Conservation (phyloP, 2,113 vertebrate species). For the Butastur rufipennis region DNA sequence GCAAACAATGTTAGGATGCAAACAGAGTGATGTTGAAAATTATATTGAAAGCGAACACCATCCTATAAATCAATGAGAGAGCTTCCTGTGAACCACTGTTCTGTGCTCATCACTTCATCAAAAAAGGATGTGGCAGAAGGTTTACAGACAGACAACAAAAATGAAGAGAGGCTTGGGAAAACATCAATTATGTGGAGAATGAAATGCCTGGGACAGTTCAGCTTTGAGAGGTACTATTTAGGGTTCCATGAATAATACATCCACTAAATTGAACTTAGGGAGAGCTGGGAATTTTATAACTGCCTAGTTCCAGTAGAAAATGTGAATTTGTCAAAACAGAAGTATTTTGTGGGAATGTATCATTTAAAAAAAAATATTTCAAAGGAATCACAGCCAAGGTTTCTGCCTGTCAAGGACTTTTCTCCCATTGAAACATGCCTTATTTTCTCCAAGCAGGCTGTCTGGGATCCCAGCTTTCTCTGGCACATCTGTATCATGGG, state of each 20-base stretch:
- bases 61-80: conserved; percentile 4
- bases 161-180: background rate
- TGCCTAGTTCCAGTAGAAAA: background rate
- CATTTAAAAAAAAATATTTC: background rate
- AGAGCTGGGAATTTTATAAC: background rate
- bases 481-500: background rate
- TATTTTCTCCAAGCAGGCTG: background rate
- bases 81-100: background rate
- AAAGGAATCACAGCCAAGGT: background rate
- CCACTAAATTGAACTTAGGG: background rate
- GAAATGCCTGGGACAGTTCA: background rate
- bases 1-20: background rate
- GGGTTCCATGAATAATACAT: background rate
- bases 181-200: background rate
- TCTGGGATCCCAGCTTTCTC: background rate
- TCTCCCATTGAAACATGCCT: background rate
- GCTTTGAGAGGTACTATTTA: background rate
- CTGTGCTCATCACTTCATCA: background rate
- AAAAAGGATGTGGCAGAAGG: background rate
- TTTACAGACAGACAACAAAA: background rate
- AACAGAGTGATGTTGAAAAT: background rate
- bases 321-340: background rate
- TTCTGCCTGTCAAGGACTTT: background rate
- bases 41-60: background rate
- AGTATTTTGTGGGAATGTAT: background rate